These are phyloP conservation scores for Spatula versicolor DNA, from an alignment of 2,797 vertebrate genomes.

Conservation along the genomic window DNA sequence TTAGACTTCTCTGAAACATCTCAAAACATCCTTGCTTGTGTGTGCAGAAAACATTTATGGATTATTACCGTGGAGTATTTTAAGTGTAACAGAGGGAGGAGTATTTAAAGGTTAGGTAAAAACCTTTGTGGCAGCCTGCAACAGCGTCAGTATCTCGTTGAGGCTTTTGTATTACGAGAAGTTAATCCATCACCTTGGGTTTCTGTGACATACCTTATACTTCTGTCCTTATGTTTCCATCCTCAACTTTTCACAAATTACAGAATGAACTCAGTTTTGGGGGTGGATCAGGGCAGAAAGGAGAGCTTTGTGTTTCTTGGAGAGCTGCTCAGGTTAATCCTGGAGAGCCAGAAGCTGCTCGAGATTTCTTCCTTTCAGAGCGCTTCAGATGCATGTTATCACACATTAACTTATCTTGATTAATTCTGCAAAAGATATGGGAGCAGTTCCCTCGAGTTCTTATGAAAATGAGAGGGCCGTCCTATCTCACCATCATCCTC, in stretches of 20 bases:
- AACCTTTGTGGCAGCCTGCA: not conserved
- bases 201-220: not conserved
- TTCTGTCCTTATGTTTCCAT: not conserved
- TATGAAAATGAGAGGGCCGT: conserved; percentile 53
- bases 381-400: conserved; percentile 40
- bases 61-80: not conserved
- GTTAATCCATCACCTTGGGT: not conserved
- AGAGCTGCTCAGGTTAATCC: conserved; percentile 10
- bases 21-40: not conserved
- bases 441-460: conserved; percentile 60
- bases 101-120: not conserved
- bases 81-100: not conserved
- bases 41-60: not conserved
- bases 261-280: not conserved
- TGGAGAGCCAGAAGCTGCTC: conserved; percentile 42
- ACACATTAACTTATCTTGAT: conserved; percentile 70
- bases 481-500: conserved; percentile 69
- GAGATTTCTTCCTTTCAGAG: conserved; percentile 37
- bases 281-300: not conserved
- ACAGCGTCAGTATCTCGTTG: not conserved
- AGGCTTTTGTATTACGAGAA: fast-evolving
- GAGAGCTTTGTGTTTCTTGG: conserved; percentile 45
- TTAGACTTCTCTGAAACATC: not conserved
- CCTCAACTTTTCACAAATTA: not conserved
- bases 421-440: conserved; percentile 35